A percentile compares a stretch with the other conserved stretches of the same genome.
Conservation (phyloP, 2,797 vertebrate genomes). For the Anniella stebbinsi region DNA sequence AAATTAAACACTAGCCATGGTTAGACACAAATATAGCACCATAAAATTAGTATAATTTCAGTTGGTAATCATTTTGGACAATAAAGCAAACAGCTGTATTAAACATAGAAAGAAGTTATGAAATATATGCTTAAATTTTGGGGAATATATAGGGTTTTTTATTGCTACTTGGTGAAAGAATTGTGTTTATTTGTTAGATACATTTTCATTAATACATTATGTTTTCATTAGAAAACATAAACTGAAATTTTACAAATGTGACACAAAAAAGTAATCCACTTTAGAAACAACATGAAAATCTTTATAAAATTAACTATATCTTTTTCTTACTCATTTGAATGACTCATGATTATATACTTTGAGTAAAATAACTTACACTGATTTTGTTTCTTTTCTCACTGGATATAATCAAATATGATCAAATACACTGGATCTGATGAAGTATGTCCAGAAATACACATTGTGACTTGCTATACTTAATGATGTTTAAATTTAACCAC, state of each 20-base stretch:
- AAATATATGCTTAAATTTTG: background rate
- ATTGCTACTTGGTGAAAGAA: background rate
- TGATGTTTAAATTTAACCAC: background rate
- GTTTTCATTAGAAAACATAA: background rate
- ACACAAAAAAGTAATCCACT: background rate
- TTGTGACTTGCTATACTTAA: background rate
- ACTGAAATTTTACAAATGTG: background rate
- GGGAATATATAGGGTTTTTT: background rate
- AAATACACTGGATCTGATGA: background rate
- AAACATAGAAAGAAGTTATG: background rate
- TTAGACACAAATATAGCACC: background rate
- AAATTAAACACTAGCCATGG: background rate
- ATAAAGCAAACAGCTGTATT: background rate
- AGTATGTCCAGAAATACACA: background rate
- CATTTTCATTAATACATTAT: background rate
- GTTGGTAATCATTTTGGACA: background rate
- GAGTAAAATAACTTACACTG: background rate
- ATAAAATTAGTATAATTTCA: background rate
- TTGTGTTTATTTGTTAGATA: background rate
- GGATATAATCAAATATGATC: background rate
- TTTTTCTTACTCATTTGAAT: background rate
- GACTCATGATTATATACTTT: background rate
- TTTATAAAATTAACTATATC: background rate
- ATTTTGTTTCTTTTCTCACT: background rate
- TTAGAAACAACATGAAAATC: background rate